A percentile compares a stretch with the other conserved stretches of the same genome.
These are phyloP conservation scores for Masticophis lateralis DNA, from an alignment of 2,797 vertebrate genomes.

Conservation along the genomic window DNA sequence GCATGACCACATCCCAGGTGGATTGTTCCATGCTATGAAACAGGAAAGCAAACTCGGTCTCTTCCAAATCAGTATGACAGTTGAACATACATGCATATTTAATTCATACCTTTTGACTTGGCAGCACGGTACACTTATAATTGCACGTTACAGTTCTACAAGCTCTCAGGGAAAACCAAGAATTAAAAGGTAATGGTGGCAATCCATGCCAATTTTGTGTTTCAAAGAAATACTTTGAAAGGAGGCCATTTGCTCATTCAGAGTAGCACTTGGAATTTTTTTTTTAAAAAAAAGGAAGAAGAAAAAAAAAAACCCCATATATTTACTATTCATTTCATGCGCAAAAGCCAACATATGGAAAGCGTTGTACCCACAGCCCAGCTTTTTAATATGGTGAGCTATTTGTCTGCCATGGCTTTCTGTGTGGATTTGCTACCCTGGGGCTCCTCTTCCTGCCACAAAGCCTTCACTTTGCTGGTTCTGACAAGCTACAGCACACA, in stretches of 20 bases:
- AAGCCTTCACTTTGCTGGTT: not conserved
- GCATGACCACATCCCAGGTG: not conserved
- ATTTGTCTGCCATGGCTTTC: not conserved
- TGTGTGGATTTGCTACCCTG: not conserved
- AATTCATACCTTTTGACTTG: not conserved
- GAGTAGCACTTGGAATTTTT: not conserved
- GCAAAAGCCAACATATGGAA: not conserved
- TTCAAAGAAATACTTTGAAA: not conserved
- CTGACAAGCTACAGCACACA: not conserved
- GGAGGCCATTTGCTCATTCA: not conserved
- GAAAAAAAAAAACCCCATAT: not conserved
- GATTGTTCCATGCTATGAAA: not conserved
- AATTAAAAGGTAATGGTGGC: not conserved
- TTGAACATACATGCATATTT: not conserved
- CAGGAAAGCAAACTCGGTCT: not conserved
- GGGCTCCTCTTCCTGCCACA: not conserved
- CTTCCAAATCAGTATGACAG: not conserved
- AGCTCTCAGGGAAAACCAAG: not conserved
- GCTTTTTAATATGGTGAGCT: not conserved
- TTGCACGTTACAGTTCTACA: not conserved
- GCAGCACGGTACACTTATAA: not conserved
- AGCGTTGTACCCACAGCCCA: not conserved
- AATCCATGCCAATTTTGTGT: not conserved
- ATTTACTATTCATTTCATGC: not conserved
- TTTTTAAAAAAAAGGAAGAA: not conserved